Evolutionary conservation across 2,113 vertebrate species (phyloP), one percentile per base, ranked within the genome.

Genomic region (Pogonocichla stellata): DNA sequence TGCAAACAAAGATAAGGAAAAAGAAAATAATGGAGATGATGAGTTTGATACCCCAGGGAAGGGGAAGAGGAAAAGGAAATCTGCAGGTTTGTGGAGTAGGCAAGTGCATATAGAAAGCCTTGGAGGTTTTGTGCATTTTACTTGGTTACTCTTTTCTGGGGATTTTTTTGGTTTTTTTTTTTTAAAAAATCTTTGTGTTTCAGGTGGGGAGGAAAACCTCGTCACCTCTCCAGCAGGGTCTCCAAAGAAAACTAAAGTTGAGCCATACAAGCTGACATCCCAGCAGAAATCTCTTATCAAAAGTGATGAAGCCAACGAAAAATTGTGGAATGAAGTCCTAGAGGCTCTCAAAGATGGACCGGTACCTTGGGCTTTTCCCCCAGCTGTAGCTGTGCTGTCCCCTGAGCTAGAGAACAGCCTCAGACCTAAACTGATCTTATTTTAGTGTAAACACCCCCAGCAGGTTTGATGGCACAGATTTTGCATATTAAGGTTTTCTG

Each of bases 241-340:
- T 4, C 97, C 98, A 5, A 99, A 99, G 95, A 99, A 99, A 90
- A 96, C 97, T 24, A 99, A 99, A 90, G 98, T 99, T 50, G 99
- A 99, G 90, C 98, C 98, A 3, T 99, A 99, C 90, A 99, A 98
- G 53, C 98, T 99, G 71, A 99, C 98, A 22, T 69, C 97, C 48
- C 98, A 99, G 90, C 99, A 99, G 96, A 99, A 98, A 83, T 85
- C 93, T 29, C 97, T 99, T 45, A 99, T 99, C 85, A 98, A 98
- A 94, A 98, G 97, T 3, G 99, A 99, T 34, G 97, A 98, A 94
- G 92, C 97, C 91, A 99, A 99, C 40, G 98, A 98, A 69, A 99
- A 99, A 87, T 92, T 99, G 80, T 99, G 99, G 99, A 98, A 98
- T 19, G 99, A 99, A 95, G 99, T 99, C 81, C 98, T 99, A 65